Base-by-base conservation (phyloP, 1,140 invertebrate genomes). In the Diorhabda elongata region DNA sequence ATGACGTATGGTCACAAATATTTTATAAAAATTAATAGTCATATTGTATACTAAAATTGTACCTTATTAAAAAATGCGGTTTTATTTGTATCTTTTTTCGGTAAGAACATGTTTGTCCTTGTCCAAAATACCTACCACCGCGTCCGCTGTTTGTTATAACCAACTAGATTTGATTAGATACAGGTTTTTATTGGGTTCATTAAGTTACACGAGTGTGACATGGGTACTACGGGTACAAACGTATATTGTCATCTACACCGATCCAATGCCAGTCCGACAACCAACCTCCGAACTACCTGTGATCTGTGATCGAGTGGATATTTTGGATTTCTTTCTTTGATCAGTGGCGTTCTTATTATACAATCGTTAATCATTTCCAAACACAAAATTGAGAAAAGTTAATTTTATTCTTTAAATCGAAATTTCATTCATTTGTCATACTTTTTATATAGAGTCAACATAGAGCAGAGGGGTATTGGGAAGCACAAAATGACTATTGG, bases 151-250 rank as follows among this genome's bases (percentile, higher is more conserved):
- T 70, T 67, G 64, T 67, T 58, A 11, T 61, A 62, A 52, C 66
- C 61, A 62, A 47, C 66, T 71, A 66, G 69, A 71, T 71, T 71
- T 67, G 66, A 71, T 71, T 71, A 71, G 69, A 67, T 71, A 67
- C 69, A 60, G 69, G 69, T 71, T 71, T 70, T 71, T 71, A 71
- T 67, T 59, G 69, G 64, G 42, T 67, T 70, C 63, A 70, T 70
- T 70, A 70, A 67, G 47, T 70, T 70, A 65, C 69, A 67, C 66
- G 47, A 52, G 58, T 69, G 63, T 65, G 64, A 65, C 64, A 65
- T 41, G 47, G 64, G 61, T 62, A 42, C 47, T n/a, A 52, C 47
- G 47, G 47, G 47, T 52, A 8, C 47, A 6, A 52, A 52, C 45
- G 47, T 41, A 42, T 65, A 65, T 58, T 65, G 64, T 65, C 64